Conservation (phyloP, 2,888 invertebrate species). For the Drosophila infuscata region DNA sequence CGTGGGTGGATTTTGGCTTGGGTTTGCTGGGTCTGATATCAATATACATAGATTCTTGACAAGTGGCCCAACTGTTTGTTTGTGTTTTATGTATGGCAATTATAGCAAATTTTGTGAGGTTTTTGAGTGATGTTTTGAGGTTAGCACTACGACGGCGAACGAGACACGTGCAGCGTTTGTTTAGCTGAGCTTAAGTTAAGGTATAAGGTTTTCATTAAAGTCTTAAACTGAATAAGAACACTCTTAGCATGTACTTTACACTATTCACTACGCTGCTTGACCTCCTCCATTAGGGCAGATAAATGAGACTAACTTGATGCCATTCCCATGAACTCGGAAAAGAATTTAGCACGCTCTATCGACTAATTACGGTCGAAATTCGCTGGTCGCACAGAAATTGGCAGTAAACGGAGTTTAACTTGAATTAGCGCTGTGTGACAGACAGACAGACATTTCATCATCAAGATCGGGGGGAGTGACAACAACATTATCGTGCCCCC, state of each 20-base stretch:
- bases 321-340: conserved; percentile 60
- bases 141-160: conserved; percentile 35
- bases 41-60: conserved; percentile 44
- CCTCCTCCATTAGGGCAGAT: conserved; percentile 34
- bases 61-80: conserved; percentile 66
- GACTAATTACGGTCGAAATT: conserved; percentile 38
- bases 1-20: conserved; percentile 31
- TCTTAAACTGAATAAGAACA: background rate
- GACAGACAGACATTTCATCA: conserved; percentile 70
- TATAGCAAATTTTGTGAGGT: conserved; percentile 56
- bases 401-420: conserved; percentile 81
- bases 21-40: conserved; percentile 30
- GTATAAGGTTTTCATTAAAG: background rate
- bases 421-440: conserved; percentile 75
- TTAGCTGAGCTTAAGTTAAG: conserved; percentile 2
- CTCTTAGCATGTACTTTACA: conserved; percentile 11
- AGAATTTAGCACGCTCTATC: conserved; percentile 48
- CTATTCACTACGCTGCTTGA: conserved; percentile 55
- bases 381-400: conserved; percentile 64
- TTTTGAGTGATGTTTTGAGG: conserved; percentile 63
- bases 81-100: conserved; percentile 60
- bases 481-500: conserved; percentile 50
- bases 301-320: conserved; percentile 22
- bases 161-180: conserved; percentile 53
- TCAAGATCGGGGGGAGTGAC: conserved; percentile 62